These are phyloP conservation scores for Parnassius smintheus DNA, from an alignment of 2,888 invertebrate genomes.

Conservation along the genomic window DNA sequence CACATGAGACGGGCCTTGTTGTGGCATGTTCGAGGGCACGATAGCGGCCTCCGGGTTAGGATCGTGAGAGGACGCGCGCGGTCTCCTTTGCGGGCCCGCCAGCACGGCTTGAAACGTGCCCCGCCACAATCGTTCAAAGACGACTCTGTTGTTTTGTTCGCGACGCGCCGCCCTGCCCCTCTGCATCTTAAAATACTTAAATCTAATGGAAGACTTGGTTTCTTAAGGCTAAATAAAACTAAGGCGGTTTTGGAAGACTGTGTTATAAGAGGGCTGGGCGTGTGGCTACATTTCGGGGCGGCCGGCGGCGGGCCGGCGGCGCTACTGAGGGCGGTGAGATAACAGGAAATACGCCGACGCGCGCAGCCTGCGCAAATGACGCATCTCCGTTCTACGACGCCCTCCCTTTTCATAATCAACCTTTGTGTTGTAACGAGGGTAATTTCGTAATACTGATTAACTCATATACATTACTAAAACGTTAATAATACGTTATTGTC, in stretches of 20 bases:
- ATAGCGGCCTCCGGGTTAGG: slow-evolving; percentile 47
- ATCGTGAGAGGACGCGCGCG: slow-evolving; percentile 64
- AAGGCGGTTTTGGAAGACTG: slow-evolving; percentile 71
- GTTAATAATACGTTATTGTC: too few relatives aligned
- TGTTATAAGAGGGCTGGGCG: slow-evolving; percentile 46
- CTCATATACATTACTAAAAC: not conserved
- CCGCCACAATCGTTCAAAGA: slow-evolving; percentile 87
- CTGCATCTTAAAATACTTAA: slow-evolving; percentile 66
- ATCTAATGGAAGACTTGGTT: slow-evolving; percentile 80
- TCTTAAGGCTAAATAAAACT: slow-evolving; percentile 57
- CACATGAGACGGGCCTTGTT: slow-evolving; percentile 47
- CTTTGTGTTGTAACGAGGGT: slow-evolving; percentile 26
- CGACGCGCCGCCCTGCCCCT: slow-evolving; percentile 73
- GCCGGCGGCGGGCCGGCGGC: slow-evolving; percentile 75
- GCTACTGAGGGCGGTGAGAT: slow-evolving; percentile 56
- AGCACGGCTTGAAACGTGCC: slow-evolving; percentile 82
- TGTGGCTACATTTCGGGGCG: slow-evolving; percentile 65
- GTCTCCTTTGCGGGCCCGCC: slow-evolving; percentile 62
- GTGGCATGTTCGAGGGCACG: slow-evolving; percentile 40
- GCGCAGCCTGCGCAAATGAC: slow-evolving; percentile 75
- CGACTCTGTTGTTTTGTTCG: slow-evolving; percentile 81
- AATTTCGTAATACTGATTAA: slow-evolving; percentile 4
- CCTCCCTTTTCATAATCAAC: slow-evolving; percentile 21
- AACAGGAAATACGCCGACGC: slow-evolving; percentile 55
- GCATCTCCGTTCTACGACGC: slow-evolving; percentile 43